Percentiles rank a stretch among this genome's conserved stretches.
phyloP scores from a whole-genome alignment of 2,888 invertebrate species.

The Platycheirus albimanus region DNA sequence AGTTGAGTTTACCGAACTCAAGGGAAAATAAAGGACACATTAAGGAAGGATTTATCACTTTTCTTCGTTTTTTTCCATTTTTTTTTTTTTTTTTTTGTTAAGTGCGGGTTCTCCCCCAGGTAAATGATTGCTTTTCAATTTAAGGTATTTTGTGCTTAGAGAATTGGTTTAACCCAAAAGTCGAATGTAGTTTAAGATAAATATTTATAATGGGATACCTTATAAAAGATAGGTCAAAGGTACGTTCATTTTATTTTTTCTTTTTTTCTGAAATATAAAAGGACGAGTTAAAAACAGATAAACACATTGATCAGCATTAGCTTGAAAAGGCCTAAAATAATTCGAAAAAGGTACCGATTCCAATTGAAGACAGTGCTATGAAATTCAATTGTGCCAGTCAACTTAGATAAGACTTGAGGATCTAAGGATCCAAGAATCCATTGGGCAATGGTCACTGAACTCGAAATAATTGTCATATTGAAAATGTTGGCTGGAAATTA shows the following conservation, averaged over 20 bases:
- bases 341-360: no score
- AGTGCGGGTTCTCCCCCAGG: constrained; percentile 17
- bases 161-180: background rate
- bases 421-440: no score
- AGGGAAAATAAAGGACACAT: constrained; percentile 50
- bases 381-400: no score
- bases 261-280: no score
- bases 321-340: no score
- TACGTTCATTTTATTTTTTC: background rate
- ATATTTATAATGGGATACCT: constrained; percentile 1
- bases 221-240: background rate
- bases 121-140: constrained; percentile 64
- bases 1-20: constrained; percentile 53
- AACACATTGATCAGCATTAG: no score
- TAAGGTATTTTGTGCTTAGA: constrained; percentile 22
- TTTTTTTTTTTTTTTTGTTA: background rate
- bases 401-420: no score
- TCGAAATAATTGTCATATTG: no score
- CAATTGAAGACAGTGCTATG: no score
- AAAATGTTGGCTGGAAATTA: no score
- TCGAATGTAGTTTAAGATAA: constrained; percentile 4
- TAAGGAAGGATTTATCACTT: constrained; percentile 64
- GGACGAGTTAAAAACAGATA: background rate
- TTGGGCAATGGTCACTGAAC: no score
- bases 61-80: constrained; percentile 6